Base-by-base conservation (phyloP, 2,113 vertebrate species). In the Laticauda colubrina region DNA sequence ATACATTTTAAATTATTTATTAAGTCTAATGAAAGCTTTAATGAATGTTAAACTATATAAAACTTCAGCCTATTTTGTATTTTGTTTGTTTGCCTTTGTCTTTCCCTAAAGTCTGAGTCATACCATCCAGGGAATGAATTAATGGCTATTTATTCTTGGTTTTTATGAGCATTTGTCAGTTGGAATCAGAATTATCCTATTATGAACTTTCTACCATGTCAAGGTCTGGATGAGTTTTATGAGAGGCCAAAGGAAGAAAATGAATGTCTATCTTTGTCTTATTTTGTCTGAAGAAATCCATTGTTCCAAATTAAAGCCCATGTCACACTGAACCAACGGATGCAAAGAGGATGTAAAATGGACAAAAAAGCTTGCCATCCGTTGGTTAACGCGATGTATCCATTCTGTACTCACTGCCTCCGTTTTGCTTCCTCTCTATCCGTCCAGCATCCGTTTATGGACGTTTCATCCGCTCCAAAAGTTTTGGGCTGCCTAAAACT, bases 1-100 rank as follows among this genome's bases (percentile, higher is more conserved):
- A 96, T 95, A 88, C 87, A 45, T 91, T 87, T 56, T 95, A 90
- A 94, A 96, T 96, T 95, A 96, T 96, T 96, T 94, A 96, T 89
- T 61, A 3, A 87, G 51, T 90, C 89, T 89, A 94, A 96, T 90
- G 57, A 94, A 94, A 93, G 91, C 89, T 91, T 59, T 91, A 92
- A 59, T 88, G 26, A 93, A 90, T 57, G 8, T 24, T 91, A 85
- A 88, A 26, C 69, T 53, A 7, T 88, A 93, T 93, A 90, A 11
- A 54, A 0, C 18, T 29, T 85, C 14, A 4, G n/a, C 51, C 87
- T 29, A 39, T 23, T 53, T 14, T 93, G 89, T 64, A 59, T 93
- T 92, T 90, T 51, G 45, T 75, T 69, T 54, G 7, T 4, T 95
- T 93, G 3, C 53, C 56, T 81, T 54, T 0, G 51, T 45, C 92